phyloP scores from a whole-genome alignment of 2,113 vertebrate species.

The Promerops cafer region DNA sequence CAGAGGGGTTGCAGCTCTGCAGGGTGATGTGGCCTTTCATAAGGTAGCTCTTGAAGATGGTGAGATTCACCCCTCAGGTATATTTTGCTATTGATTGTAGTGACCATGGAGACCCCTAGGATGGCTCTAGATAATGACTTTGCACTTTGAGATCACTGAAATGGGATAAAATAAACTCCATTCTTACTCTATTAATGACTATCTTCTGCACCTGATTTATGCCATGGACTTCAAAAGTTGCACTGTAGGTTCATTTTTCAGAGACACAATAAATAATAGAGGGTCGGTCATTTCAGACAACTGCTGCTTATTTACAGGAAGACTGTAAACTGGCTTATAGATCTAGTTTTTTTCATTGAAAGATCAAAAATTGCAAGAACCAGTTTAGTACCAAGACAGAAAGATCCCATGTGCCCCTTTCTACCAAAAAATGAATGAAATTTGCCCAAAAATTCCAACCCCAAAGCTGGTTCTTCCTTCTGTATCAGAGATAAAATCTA shows the following conservation, averaged over 20 bases:
- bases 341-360: background rate
- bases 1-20: background rate
- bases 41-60: background rate
- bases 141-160: background rate
- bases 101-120: background rate
- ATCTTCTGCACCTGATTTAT: background rate
- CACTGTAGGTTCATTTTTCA: background rate
- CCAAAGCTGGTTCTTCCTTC: background rate
- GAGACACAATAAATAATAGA: background rate
- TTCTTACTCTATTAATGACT: background rate
- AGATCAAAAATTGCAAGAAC: background rate
- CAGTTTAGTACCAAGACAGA: background rate
- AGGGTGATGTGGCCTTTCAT: background rate
- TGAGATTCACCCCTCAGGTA: background rate
- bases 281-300: background rate
- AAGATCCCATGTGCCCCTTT: rapidly evolving
- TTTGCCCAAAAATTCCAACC: background rate
- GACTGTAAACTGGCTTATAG: background rate
- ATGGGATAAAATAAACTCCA: background rate
- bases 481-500: background rate
- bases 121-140: background rate
- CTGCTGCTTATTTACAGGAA: background rate
- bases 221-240: background rate
- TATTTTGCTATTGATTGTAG: background rate
- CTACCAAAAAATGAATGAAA: background rate